Evolutionary conservation across 2,797 vertebrate genomes (phyloP).

Genomic region (Sebastes aleutianus): DNA sequence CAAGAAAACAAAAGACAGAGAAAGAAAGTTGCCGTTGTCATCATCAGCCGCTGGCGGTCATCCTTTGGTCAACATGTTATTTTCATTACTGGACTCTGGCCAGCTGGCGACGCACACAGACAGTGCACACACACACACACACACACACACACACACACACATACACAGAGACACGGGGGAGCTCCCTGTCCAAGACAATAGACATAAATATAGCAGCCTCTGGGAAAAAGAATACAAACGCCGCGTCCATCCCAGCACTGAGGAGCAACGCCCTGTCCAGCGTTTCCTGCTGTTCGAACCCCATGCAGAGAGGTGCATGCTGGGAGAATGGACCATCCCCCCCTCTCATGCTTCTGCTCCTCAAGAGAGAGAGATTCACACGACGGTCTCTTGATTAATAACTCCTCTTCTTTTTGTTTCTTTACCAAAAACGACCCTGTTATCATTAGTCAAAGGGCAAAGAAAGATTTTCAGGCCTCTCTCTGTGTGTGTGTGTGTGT

Average conservation of each 20-base stretch:
- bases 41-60: constrained; percentile 72
- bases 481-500: no score
- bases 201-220: constrained; percentile 74
- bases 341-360: background rate
- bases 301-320: constrained; percentile 27
- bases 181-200: constrained; percentile 69
- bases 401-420: no score
- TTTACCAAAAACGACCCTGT: no score
- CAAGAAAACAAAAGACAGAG: constrained; percentile 46
- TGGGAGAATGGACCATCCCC: constrained; percentile 7
- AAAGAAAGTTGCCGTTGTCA: constrained; percentile 80
- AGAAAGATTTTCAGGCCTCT: no score
- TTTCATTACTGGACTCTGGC: constrained; percentile 84
- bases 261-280: constrained; percentile 79
- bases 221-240: constrained; percentile 75
- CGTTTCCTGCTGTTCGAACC: constrained; percentile 80
- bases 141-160: background rate
- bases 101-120: constrained; percentile 50
- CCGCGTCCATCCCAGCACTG: constrained; percentile 79
- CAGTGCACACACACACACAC: constrained; percentile 17
- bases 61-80: constrained; percentile 87
- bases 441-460: no score
- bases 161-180: constrained; percentile 13
- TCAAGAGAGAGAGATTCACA: background rate
- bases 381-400: no score